Percentiles rank a stretch among this genome's conserved stretches.
Conservation (phyloP, 2,113 vertebrate genomes). For the Jacana jacana region DNA sequence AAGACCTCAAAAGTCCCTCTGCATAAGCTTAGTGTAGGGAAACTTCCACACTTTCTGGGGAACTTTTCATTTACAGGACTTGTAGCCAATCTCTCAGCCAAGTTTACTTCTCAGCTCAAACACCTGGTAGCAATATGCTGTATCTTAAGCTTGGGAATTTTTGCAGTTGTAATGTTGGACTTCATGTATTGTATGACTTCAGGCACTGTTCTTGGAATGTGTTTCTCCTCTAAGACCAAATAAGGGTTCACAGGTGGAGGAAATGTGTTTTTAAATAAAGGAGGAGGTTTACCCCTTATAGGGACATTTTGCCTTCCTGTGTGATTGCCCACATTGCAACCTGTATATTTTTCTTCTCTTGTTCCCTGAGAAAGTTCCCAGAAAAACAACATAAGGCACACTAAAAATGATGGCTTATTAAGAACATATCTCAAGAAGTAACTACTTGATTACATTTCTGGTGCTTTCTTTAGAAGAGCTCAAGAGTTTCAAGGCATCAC, state of each 20-base stretch:
- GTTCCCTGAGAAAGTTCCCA: not conserved
- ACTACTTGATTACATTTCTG: not conserved
- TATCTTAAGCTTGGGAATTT: not conserved
- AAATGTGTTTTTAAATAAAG: not conserved
- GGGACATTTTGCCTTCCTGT: not conserved
- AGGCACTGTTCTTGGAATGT: not conserved
- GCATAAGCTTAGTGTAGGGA: not conserved
- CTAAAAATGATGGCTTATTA: not conserved
- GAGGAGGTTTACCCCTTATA: fast-evolving
- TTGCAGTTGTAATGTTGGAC: not conserved
- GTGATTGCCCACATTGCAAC: not conserved
- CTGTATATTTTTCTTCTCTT: not conserved
- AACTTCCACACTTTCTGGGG: not conserved
- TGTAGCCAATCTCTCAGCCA: not conserved
- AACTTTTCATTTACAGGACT: not conserved
- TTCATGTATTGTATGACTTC: not conserved
- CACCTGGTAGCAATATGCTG: not conserved
- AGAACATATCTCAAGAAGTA: not conserved
- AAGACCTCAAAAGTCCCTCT: not conserved
- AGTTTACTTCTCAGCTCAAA: not conserved
- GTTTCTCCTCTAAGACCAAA: not conserved
- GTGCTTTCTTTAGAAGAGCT: not conserved
- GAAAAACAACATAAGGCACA: not conserved
- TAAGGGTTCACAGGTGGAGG: not conserved
- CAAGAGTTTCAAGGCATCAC: not conserved